Evolutionary conservation across 2,797 vertebrate species (phyloP).

Genomic region (Channallabes apus): DNA sequence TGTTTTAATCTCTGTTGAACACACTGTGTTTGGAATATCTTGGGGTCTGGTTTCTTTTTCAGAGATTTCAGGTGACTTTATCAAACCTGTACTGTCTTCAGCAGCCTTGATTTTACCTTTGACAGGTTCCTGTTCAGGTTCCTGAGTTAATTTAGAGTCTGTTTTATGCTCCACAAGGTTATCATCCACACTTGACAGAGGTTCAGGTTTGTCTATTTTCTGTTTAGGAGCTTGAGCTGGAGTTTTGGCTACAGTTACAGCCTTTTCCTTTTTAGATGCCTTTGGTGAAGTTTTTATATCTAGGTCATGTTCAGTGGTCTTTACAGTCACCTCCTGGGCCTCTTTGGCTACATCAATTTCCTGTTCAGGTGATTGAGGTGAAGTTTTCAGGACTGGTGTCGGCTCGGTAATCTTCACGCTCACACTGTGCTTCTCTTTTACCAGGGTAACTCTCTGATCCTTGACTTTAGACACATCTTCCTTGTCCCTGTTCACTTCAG

Average conservation of each 20-base stretch:
- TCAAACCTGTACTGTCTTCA: background rate
- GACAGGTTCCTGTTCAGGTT: background rate
- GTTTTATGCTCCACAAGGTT: background rate
- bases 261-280: background rate
- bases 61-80: background rate
- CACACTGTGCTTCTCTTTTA: background rate
- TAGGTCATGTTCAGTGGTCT: background rate
- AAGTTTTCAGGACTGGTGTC: constrained; percentile 12
- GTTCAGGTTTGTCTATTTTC: background rate
- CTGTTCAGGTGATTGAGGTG: background rate
- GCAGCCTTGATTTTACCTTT: background rate
- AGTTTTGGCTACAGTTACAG: background rate
- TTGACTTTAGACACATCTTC: background rate
- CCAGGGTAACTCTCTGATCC: background rate
- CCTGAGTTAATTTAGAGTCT: background rate
- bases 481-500: background rate
- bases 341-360: background rate
- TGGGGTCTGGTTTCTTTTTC: background rate
- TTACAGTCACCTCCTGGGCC: background rate
- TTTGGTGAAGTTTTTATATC: background rate
- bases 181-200: background rate
- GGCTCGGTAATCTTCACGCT: constrained; percentile 29
- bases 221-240: constrained; percentile 2
- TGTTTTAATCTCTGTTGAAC: constrained; percentile 20
- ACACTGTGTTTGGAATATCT: background rate